Percentiles rank a stretch among this genome's conserved stretches.
Evolutionary conservation across 2,113 vertebrate genomes (phyloP).

Genomic region (human): DNA sequence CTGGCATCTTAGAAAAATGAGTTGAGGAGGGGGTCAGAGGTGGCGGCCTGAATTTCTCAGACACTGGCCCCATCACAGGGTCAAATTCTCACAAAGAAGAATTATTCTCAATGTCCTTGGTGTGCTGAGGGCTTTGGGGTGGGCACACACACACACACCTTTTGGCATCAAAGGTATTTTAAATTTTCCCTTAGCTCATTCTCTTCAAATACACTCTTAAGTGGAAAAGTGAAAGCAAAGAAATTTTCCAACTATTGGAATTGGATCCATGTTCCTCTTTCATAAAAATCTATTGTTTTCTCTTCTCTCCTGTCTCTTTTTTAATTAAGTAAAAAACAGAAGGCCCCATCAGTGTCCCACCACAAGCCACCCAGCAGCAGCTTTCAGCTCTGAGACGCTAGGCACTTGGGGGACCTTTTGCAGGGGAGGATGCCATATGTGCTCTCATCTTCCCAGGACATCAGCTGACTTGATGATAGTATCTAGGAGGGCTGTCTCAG

Average conservation of each 20-base stretch:
- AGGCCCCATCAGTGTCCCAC: not conserved
- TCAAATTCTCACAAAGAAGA: conserved; percentile 65
- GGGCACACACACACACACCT: conserved; percentile 52
- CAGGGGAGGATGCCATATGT: not conserved
- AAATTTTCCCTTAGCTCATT: conserved; percentile 59
- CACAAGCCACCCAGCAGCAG: not conserved
- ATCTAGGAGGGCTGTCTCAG: not conserved
- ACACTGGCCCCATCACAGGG: conserved; percentile 60
- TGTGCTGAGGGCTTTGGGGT: not conserved
- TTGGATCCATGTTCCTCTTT: not conserved
- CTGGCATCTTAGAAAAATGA: conserved; percentile 68
- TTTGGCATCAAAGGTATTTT: conserved; percentile 62
- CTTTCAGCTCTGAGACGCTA: not conserved
- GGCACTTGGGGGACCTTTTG: not conserved
- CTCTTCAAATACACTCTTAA: conserved; percentile 19
- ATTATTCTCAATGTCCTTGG: not conserved
- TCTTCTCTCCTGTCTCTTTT: not conserved
- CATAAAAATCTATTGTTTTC: not conserved
- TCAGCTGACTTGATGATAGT: not conserved
- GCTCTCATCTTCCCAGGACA: not conserved
- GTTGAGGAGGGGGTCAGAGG: not conserved
- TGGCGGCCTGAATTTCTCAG: conserved; percentile 40
- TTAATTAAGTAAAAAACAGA: not conserved
- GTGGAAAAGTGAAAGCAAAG: not conserved
- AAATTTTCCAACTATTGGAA: not conserved